Base-by-base conservation (phyloP, 2,113 vertebrate genomes). In the Periophthalmus modestus region DNA sequence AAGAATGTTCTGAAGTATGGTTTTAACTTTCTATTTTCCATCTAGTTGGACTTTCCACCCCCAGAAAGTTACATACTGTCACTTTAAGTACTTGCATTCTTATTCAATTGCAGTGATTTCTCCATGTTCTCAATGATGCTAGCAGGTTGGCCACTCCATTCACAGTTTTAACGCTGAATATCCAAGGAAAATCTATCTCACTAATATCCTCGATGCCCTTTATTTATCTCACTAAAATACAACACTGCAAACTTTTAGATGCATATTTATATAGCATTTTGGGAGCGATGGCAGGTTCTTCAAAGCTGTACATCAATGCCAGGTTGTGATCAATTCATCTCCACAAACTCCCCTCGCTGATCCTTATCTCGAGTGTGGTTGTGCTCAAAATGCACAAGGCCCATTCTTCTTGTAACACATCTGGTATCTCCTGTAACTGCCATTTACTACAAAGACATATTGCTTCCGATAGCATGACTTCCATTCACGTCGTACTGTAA, bases 381-480 rank as follows among this genome's bases (percentile, higher is more conserved):
- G 34, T n/a, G 62, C 62, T 39, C 66, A 69, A 46, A 68, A 46
- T 11, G 2, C n/a, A 24, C 19, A 23, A 21, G 39, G 21, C 15
- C 0, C 66, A 68, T 57, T 34, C 15, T 16, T 58, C 34, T 69
- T 7, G 36, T 43, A 72, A 73, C 69, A 52, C 36, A 7, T 39
- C 33, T 61, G 59, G 47, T 72, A 80, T 76, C 76, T 82, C 78
- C 63, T 52, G 7, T 59, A 74, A 59, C 63, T 3, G 66, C 66
- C 74, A 68, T 72, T 65, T 59, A 66, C 61, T 69, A 74, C 66
- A 71, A 19, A 66, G 74, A 78, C 50, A 55, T 82, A 73, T 62
- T 61, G 36, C 68, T 78, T 61, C 34, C 55, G 71, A 84, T 74
- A 33, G 7, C 48, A 46, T 83, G 19, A 68, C 3, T 66, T 71